A percentile compares a stretch with the other conserved stretches of the same genome.
Evolutionary conservation across 2,888 invertebrate species (phyloP).

Genomic region (Brachyopa scutellaris): DNA sequence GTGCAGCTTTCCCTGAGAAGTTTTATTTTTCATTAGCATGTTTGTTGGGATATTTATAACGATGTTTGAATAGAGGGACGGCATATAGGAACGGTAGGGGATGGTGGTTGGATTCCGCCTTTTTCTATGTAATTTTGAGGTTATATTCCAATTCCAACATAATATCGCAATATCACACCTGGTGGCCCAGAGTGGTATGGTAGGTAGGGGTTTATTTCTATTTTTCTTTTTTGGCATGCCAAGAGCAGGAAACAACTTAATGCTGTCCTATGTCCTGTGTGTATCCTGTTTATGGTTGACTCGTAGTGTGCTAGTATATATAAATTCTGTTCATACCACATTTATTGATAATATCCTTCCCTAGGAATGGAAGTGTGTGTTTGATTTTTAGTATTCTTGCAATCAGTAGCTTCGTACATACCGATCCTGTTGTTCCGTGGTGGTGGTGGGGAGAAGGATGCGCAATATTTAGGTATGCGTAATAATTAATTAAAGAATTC

Average conservation of each 20-base stretch:
- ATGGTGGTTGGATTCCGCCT: not conserved
- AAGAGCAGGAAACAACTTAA: conserved; percentile 26
- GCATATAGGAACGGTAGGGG: not conserved
- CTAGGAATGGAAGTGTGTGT: not conserved
- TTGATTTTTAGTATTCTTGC: not conserved
- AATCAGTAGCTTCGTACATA: too few relatives aligned
- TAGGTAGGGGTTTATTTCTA: not conserved
- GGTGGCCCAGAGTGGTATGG: conserved; percentile 3
- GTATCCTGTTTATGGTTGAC: conserved; percentile 14
- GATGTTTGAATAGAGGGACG: conserved; percentile 40
- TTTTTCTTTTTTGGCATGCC: not conserved
- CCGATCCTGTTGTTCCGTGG: too few relatives aligned
- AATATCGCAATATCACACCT: conserved; percentile 66
- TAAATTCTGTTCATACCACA: conserved; percentile 19
- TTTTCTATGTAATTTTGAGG: conserved; percentile 50
- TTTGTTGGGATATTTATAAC: conserved; percentile 64
- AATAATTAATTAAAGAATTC: conserved; percentile 58
- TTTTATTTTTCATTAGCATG: conserved; percentile 71
- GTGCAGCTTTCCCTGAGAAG: conserved; percentile 1
- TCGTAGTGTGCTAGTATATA: not conserved
- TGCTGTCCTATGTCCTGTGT: conserved; percentile 30
- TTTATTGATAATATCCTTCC: conserved; percentile 34
- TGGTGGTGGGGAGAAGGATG: not conserved
- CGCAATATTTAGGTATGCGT: conserved; percentile 50
- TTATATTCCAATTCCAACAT: conserved; percentile 48